phyloP scores from a whole-genome alignment of 2,113 vertebrate species.

The Cettia cetti region DNA sequence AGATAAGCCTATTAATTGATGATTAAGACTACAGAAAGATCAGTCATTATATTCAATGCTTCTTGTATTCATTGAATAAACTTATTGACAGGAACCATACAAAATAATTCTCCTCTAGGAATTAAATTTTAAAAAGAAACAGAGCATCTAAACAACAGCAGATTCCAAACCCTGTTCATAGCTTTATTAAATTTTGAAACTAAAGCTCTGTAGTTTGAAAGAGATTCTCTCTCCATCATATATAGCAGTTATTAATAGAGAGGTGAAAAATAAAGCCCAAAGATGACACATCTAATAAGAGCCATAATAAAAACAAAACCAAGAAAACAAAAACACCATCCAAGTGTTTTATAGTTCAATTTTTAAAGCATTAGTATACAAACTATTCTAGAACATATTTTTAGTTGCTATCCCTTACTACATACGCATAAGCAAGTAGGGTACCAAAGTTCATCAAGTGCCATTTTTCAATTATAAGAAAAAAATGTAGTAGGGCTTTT shows the following conservation, averaged over 20 bases:
- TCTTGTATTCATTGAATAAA: constrained; percentile 49
- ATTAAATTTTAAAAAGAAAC: not conserved
- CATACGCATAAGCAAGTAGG: not conserved
- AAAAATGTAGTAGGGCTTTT: not conserved
- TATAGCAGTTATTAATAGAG: not conserved
- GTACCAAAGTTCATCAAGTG: constrained; percentile 45
- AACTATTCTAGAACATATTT: not conserved
- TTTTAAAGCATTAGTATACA: not conserved
- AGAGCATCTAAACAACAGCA: not conserved
- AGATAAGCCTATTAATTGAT: constrained; percentile 78
- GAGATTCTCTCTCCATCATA: not conserved
- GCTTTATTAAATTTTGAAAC: constrained; percentile 36
- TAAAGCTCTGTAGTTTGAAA: constrained; percentile 3
- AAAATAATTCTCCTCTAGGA: not conserved
- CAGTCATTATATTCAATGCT: constrained; percentile 65
- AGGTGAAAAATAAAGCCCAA: not conserved
- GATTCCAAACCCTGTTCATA: not conserved
- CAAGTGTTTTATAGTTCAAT: not conserved
- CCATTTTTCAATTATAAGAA: not conserved
- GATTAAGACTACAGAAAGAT: constrained; percentile 70
- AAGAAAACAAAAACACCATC: not conserved
- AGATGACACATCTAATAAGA: not conserved
- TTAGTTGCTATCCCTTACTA: not conserved
- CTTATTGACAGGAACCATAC: constrained; percentile 10
- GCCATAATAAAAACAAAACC: not conserved